Conservation (phyloP, 2,113 vertebrate species). For the Ardeotis arabs region DNA sequence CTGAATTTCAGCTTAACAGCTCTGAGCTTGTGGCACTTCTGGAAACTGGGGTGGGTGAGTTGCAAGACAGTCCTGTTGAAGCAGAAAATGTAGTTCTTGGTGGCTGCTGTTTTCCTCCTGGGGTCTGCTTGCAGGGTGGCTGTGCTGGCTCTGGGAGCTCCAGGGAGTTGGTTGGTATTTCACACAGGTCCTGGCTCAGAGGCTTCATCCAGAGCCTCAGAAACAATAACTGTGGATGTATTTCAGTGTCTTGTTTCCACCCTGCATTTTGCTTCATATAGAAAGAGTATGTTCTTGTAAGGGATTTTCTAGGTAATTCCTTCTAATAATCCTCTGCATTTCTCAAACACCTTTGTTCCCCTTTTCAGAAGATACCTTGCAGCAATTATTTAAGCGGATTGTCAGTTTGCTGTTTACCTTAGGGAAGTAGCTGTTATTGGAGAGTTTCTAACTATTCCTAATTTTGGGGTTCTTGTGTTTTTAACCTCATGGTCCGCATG, state of each 20-base stretch:
- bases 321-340: neutral
- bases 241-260: neutral
- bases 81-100: neutral
- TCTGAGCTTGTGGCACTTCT: neutral
- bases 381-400: neutral
- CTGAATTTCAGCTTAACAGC: neutral
- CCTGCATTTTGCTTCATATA: rapidly evolving
- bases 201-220: neutral
- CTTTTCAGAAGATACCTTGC: neutral
- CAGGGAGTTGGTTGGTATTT: neutral
- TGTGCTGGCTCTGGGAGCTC: neutral
- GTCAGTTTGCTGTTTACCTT: neutral
- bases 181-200: too few species aligned
- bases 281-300: neutral
- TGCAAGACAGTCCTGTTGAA: neutral
- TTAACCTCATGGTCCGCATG: neutral
- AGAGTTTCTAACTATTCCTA: neutral
- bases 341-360: neutral
- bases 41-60: neutral
- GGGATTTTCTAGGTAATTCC: neutral
- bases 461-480: neutral
- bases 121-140: neutral
- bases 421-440: neutral
- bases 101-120: neutral
- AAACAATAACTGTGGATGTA: neutral